Conservation (phyloP, 1,140 invertebrate genomes). For the Lycorma delicatula region DNA sequence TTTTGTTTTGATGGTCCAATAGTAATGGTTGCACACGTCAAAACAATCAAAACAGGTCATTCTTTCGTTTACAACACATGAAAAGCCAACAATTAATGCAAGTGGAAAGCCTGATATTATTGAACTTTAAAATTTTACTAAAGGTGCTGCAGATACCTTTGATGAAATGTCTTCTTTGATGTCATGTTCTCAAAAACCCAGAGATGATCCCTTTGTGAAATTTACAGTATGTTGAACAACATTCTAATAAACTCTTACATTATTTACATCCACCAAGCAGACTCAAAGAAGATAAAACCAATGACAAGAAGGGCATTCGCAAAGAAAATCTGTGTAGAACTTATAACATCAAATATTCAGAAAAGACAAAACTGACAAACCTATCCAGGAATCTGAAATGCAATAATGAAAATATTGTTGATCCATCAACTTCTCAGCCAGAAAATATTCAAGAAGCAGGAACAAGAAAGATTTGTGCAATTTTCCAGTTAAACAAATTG, state of each 20-base stretch:
- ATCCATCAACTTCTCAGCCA: not conserved
- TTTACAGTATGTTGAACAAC: not conserved
- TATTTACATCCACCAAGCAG: not conserved
- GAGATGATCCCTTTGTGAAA: not conserved
- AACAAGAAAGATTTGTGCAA: not conserved
- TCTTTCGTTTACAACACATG: not conserved
- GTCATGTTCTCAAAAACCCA: not conserved
- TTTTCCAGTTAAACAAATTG: not conserved
- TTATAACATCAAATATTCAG: not conserved
- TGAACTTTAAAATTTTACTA: conserved; percentile 37
- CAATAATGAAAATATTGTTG: too few relatives aligned
- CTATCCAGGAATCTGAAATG: not conserved
- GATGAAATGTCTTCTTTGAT: not conserved
- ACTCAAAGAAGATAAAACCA: not conserved
- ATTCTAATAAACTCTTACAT: not conserved
- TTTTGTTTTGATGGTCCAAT: conserved; percentile 4
- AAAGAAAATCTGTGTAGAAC: not conserved
- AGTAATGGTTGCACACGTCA: not conserved
- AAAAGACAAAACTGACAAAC: not conserved
- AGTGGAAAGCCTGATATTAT: conserved; percentile 36
- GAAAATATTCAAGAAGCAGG: not conserved
- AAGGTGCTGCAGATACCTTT: conserved; percentile 27
- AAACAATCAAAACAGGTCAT: not conserved
- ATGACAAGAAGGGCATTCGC: too few relatives aligned
- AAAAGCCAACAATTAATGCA: not conserved